Base-by-base conservation (phyloP, 1,140 invertebrate genomes). In the Chironomus tepperi region DNA sequence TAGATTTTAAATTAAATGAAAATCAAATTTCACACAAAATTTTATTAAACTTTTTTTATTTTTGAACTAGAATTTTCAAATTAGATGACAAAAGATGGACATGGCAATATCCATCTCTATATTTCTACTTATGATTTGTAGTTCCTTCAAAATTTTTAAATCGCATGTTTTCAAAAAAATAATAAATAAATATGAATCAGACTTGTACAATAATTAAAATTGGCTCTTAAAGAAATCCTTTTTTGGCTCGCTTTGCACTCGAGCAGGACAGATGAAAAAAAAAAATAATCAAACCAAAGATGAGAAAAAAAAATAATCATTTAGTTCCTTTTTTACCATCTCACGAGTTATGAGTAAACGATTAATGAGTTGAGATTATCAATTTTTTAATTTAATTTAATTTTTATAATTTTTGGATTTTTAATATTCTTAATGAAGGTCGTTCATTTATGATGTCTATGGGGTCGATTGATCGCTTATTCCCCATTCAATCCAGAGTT, bases 271-370 rank as follows among this genome's bases (percentile, higher is more conserved):
- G 47, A 57, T n/a, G 15, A 47, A 57, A 57, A 15, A n/a, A 5
- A 57, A n/a, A 15, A 47, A 47, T 47, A 47, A 1, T 57, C 3
- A 12, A 57, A 57, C 12, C n/a, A 57, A 15, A 57, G 3, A 57
- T 57, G 12, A 57, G 47, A n/a, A n/a, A 57, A 70, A 67, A 70
- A 70, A 70, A 34, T 18, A 21, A 16, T 18, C 6, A 70, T 70
- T 70, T 70, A 70, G 65, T 70, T 70, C 65, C n/a, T 70, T 70
- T 70, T 70, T 70, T 70, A 70, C 65, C 65, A 70, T 70, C 65
- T 70, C 65, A 70, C 65, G 65, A 70, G 65, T 70, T 70, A 70
- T 70, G 16, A 70, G 16, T 70, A 18, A 70, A 70, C 19, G 65
- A 57, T 12, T 57, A n/a, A 57, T 10, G 10, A 10, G 47, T 57